These are phyloP conservation scores for Telenomus remus DNA, from an alignment of 1,140 invertebrate species.

Conservation along the genomic window DNA sequence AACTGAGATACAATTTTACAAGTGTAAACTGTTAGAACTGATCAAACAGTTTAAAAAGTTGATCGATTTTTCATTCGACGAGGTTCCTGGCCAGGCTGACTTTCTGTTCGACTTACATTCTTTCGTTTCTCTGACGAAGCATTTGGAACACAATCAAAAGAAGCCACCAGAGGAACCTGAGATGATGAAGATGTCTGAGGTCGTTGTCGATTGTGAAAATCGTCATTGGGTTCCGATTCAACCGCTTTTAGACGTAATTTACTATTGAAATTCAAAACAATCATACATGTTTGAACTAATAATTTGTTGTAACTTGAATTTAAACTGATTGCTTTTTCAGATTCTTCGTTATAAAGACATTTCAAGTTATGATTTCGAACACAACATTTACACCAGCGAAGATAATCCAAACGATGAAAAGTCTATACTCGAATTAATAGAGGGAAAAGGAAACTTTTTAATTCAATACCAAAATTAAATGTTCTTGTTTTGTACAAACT, in stretches of 20 bases:
- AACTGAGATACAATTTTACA: slow-evolving; percentile 51
- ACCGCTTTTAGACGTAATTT: slow-evolving; percentile 21
- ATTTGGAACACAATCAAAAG: slow-evolving; percentile 30
- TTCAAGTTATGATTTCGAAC: slow-evolving; percentile 11
- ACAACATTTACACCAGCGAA: slow-evolving; percentile 13
- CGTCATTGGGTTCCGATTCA: slow-evolving; percentile 29
- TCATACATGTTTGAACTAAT: no score
- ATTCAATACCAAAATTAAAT: slow-evolving; percentile 9
- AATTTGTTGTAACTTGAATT: no score
- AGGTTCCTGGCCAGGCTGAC: slow-evolving; percentile 70
- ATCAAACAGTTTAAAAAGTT: slow-evolving; percentile 73
- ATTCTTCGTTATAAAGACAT: slow-evolving; percentile 3
- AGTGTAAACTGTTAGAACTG: slow-evolving; percentile 65
- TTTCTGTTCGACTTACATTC: slow-evolving; percentile 70
- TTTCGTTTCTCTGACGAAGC: slow-evolving; percentile 64
- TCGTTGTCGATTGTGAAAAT: slow-evolving; percentile 21
- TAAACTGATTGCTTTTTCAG: slow-evolving; percentile 10
- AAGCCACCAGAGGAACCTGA: slow-evolving; percentile 2
- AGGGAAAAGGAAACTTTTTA: slow-evolving; percentile 13
- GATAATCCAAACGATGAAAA: slow-evolving; percentile 4
- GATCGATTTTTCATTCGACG: slow-evolving; percentile 70
- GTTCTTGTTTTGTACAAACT: no score
- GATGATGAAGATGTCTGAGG: slow-evolving; percentile 7
- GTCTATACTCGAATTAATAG: slow-evolving; percentile 14
- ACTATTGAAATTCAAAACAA: no score